Evolutionary conservation across 1,140 invertebrate genomes (phyloP).

Genomic region (Argopecten irradians): DNA sequence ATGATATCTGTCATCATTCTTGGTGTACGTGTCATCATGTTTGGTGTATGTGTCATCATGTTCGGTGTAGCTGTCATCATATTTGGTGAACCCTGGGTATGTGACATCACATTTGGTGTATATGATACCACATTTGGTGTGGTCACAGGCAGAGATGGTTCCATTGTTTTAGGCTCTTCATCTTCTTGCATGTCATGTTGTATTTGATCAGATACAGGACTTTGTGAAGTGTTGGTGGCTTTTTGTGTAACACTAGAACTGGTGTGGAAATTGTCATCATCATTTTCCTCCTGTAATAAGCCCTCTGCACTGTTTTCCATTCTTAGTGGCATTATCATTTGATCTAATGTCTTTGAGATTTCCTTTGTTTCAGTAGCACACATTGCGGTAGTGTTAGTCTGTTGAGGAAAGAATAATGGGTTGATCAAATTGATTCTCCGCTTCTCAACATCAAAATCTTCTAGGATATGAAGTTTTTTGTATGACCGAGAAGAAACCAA

Average conservation of each 20-base stretch:
- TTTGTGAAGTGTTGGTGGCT: not conserved
- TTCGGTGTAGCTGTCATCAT: not conserved
- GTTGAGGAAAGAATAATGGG: not conserved
- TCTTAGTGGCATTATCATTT: not conserved
- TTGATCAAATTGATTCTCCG: not conserved
- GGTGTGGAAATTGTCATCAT: not conserved
- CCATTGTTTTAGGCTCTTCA: not conserved
- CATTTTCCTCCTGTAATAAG: conserved; percentile 4
- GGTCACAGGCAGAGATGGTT: not conserved
- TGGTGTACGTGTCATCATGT: too few relatives aligned
- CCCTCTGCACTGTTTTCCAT: not conserved
- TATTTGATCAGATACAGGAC: not conserved
- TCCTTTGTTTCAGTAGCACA: not conserved
- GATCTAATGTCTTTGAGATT: not conserved
- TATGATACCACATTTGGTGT: not conserved
- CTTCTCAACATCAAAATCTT: not conserved
- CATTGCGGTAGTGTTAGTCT: not conserved
- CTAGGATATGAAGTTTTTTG: not conserved
- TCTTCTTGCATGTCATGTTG: not conserved
- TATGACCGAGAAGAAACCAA: not conserved
- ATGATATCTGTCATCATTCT: not conserved
- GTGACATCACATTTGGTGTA: not conserved
- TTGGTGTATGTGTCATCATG: not conserved
- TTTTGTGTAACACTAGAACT: not conserved
- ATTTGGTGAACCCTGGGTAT: too few relatives aligned